These are phyloP conservation scores for Engraulis encrasicolus DNA, from an alignment of 2,113 vertebrate species.

Conservation along the genomic window DNA sequence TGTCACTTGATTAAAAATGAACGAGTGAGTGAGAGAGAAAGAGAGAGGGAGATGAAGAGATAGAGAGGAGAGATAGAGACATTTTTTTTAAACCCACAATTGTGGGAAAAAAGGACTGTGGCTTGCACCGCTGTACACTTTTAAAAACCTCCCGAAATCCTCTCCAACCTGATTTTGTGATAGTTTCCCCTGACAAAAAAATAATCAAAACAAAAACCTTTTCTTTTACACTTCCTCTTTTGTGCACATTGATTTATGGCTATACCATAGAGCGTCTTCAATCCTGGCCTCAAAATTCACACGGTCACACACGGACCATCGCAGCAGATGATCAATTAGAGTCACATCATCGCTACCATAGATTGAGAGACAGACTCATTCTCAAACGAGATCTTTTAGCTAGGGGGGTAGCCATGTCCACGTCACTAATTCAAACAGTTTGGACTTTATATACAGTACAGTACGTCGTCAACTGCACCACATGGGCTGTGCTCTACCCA, in stretches of 20 bases:
- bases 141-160: slow-evolving; percentile 37
- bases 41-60: slow-evolving; percentile 41
- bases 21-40: slow-evolving; percentile 36
- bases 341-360: slow-evolving; percentile 39
- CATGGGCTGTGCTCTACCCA: not conserved
- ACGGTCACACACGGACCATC: slow-evolving; percentile 42
- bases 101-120: slow-evolving; percentile 40
- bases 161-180: slow-evolving; percentile 25
- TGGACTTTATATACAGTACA: slow-evolving; percentile 47
- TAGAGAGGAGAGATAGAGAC: too few species aligned
- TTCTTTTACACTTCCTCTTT: slow-evolving; percentile 47
- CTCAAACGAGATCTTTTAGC: slow-evolving; percentile 25
- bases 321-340: slow-evolving; percentile 32
- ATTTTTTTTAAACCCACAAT: slow-evolving; percentile 48
- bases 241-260: slow-evolving; percentile 54
- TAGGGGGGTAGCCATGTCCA: slow-evolving; percentile 26
- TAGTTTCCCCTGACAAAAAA: slow-evolving; percentile 42
- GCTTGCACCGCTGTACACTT: slow-evolving; percentile 29
- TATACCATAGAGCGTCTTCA: slow-evolving; percentile 40
- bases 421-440: slow-evolving; percentile 28
- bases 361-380: not conserved
- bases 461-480: slow-evolving; percentile 34
- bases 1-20: slow-evolving; percentile 51
- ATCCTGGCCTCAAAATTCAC: slow-evolving; percentile 26
- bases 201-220: slow-evolving; percentile 41